Conservation (phyloP, 2,797 vertebrate species). For the Tiaroga cobitis region DNA sequence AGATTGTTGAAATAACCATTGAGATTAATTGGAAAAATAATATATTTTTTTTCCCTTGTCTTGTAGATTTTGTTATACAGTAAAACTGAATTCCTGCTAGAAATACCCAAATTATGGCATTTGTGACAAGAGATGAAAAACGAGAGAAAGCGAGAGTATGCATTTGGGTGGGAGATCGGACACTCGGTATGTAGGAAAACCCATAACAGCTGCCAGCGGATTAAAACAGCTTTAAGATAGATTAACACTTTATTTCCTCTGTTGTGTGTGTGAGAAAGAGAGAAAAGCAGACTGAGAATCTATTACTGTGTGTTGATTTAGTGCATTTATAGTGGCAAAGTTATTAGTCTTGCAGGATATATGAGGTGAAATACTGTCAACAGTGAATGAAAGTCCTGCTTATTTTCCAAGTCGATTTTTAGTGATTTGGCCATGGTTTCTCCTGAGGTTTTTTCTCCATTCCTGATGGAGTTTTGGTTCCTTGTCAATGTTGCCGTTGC, state of each 20-base stretch:
- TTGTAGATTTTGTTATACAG: not conserved
- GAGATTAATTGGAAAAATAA: not conserved
- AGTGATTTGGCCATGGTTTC: not conserved
- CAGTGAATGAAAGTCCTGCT: not conserved
- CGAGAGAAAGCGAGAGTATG: not conserved
- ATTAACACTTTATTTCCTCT: constrained; percentile 20
- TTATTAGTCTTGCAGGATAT: not conserved
- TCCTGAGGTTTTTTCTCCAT: too few species aligned
- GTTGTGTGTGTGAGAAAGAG: not conserved
- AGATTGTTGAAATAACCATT: not conserved
- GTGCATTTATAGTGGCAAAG: not conserved
- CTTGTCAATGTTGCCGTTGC: too few species aligned
- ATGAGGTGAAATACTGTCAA: not conserved
- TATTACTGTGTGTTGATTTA: not conserved
- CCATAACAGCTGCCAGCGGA: constrained; percentile 41
- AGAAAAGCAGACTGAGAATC: constrained; percentile 2
- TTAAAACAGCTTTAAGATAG: constrained; percentile 37
- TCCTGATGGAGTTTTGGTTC: too few species aligned
- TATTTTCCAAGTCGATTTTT: not conserved
- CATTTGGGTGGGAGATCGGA: constrained; percentile 4
- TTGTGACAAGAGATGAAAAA: not conserved
- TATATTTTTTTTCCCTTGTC: not conserved
- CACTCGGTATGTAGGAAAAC: not conserved
- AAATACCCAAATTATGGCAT: not conserved
- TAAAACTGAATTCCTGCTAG: not conserved